Evolutionary conservation across 1,140 invertebrate genomes (phyloP), one percentile per base, ranked within the genome.

Genomic region (Protaetia brevitarsis): DNA sequence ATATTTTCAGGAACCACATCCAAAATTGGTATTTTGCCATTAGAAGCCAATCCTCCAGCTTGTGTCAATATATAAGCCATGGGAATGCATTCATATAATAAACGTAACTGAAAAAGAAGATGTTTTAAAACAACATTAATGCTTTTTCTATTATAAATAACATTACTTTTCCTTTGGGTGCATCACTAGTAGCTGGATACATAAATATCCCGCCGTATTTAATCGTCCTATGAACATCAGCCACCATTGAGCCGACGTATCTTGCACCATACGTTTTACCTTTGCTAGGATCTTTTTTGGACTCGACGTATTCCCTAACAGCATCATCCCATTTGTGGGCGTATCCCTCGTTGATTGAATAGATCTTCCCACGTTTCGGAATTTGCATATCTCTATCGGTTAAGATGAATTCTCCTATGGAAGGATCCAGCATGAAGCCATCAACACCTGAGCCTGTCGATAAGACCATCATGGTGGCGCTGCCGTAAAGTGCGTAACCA

Each of bases 171-270:
- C 98, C 98, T 65, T 90, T 96, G 2, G 96, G 96, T 58, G 93
- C 86, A 58, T 92, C 88, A 56, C 86, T 88, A 0, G 96, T 97
- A 0, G 94, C 94, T 0, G 98, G 98, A 77, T 99, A 99, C 82
- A 99, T 90, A 76, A 99, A 99, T 69, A 99, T 98, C 26, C 98
- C 96, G 16, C 96, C 97, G 79, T 99, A 98, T 75, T 97, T 96
- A 26, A 99, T 87, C 0, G 96, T 99, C 73, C 97, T 87, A 79
- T 99, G 96, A 1, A 99, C 95, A 82, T 99, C 96, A 10, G 96
- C 95, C 1, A 99, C 98, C 98, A 99, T 99, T 3, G 96, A 99
- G 3, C 98, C 98, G 62, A 99, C 93, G 79, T 99, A 99, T 56
- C 98, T 85, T 1, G 93, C 94, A 31, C 91, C 94, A 77, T 97